These are phyloP conservation scores for Guaruba guarouba DNA, from an alignment of 2,113 vertebrate genomes.

Conservation along the genomic window DNA sequence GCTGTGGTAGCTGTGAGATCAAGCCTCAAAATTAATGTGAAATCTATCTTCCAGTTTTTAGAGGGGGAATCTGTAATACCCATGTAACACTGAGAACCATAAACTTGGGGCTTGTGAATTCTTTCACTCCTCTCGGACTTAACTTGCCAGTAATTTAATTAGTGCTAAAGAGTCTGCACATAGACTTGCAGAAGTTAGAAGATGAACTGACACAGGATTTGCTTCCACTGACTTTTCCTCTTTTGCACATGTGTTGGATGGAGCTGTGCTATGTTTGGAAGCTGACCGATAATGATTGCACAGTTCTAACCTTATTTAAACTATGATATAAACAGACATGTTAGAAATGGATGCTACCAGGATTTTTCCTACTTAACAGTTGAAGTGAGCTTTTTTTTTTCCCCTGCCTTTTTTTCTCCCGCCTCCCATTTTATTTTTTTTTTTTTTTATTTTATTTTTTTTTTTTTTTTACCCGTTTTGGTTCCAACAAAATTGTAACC, in stretches of 20 bases:
- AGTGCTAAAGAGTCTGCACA: conserved; percentile 22
- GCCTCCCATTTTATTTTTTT: fast-evolving
- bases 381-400: not conserved
- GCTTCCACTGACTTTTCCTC: conserved; percentile 17
- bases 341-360: not conserved
- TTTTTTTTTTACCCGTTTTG: not conserved
- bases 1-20: conserved; percentile 39
- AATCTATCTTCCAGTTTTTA: conserved; percentile 41
- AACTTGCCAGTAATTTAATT: conserved; percentile 37
- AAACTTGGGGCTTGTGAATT: conserved; percentile 47
- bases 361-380: conserved; percentile 3
- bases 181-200: conserved; percentile 8
- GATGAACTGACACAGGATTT: not conserved
- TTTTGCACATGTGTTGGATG: conserved; percentile 38
- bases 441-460: not conserved
- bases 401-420: fast-evolving
- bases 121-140: conserved; percentile 35
- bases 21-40: conserved; percentile 20
- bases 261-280: conserved; percentile 23
- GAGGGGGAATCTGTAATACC: conserved; percentile 9
- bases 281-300: conserved; percentile 18
- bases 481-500: not conserved
- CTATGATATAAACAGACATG: conserved; percentile 41
- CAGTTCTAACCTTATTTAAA: conserved; percentile 43
- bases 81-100: conserved; percentile 16